These are phyloP conservation scores for Dryobota labecula DNA, from an alignment of 2,888 invertebrate species.

Conservation along the genomic window DNA sequence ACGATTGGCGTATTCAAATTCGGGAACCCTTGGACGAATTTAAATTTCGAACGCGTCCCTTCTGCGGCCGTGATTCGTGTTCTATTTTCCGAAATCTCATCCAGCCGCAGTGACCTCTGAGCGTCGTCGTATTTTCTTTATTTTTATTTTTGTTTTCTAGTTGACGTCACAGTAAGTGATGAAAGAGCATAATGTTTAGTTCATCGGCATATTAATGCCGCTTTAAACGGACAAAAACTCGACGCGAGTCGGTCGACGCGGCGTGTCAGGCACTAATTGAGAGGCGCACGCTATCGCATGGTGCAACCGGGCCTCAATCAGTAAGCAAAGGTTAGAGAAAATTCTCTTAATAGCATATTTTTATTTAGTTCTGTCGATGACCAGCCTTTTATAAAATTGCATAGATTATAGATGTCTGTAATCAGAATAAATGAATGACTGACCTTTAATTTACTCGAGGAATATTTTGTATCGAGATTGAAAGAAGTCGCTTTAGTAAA, in stretches of 20 bases:
- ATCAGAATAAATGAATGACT: slow-evolving; percentile 46
- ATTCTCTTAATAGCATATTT: slow-evolving; percentile 70
- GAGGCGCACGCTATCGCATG: slow-evolving; percentile 85
- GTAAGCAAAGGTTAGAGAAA: slow-evolving; percentile 79
- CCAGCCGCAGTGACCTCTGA: slow-evolving; percentile 66
- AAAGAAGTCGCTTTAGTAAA: slow-evolving; percentile 34
- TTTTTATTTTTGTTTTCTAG: slow-evolving; percentile 54
- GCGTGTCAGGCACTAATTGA: slow-evolving; percentile 88
- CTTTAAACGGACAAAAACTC: slow-evolving; percentile 85
- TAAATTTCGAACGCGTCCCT: slow-evolving; percentile 71
- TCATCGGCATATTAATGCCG: slow-evolving; percentile 84
- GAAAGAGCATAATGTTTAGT: slow-evolving; percentile 82
- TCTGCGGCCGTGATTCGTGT: slow-evolving; percentile 60
- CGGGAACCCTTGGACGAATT: slow-evolving; percentile 76
- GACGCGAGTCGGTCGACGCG: slow-evolving; percentile 78
- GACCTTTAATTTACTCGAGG: slow-evolving; percentile 46
- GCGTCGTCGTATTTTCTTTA: slow-evolving; percentile 45
- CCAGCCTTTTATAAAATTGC: slow-evolving; percentile 59
- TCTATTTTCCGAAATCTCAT: slow-evolving; percentile 69
- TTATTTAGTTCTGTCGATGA: slow-evolving; percentile 68
- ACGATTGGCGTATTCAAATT: slow-evolving; percentile 83
- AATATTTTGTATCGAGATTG: slow-evolving; percentile 40
- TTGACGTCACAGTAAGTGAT: slow-evolving; percentile 70
- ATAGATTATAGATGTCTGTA: slow-evolving; percentile 52
- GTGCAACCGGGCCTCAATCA: slow-evolving; percentile 74